These are phyloP conservation scores for Hexactinellida sp. DNA, from an alignment of 37 sponge, comb jelly and placozoan genomes.

Conservation along the genomic window DNA sequence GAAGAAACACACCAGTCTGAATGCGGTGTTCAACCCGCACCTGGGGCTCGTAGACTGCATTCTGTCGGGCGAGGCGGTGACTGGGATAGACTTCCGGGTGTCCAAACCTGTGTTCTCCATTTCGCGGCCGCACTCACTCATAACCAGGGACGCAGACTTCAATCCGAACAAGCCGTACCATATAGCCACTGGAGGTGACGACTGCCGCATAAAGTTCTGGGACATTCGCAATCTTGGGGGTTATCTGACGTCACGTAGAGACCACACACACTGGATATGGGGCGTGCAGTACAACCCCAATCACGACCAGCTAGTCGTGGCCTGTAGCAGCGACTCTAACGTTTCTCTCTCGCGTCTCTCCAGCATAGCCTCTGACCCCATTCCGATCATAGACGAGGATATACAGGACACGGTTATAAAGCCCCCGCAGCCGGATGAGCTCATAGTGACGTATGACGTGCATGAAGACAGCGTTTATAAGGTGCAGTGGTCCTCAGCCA, in stretches of 20 bases:
- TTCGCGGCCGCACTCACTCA: constrained; percentile 25
- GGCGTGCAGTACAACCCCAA: constrained; percentile 70
- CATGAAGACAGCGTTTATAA: constrained; percentile 96
- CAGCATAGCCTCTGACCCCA: constrained; percentile 75
- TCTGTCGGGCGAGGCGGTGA: background rate
- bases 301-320: constrained; percentile 81
- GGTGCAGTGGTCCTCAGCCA: constrained; percentile 72
- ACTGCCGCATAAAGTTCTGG: constrained; percentile 87
- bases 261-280: constrained; percentile 99
- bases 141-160: constrained; percentile 59
- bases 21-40: background rate
- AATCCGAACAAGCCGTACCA: constrained; percentile 89
- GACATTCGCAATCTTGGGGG: constrained; percentile 46
- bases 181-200: constrained; percentile 91
- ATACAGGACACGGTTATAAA: background rate
- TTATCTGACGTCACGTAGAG: constrained; percentile 57
- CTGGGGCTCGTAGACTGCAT: background rate
- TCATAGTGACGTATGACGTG: constrained; percentile 67
- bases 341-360: constrained; percentile 61
- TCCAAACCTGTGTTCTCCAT: background rate
- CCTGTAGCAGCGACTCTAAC: constrained; percentile 71
- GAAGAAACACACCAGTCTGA: background rate
- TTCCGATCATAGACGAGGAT: constrained; percentile 43
- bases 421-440: constrained; percentile 35
- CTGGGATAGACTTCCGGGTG: background rate